A percentile compares a stretch with the other conserved stretches of the same genome.
phyloP scores from a whole-genome alignment of 2,113 vertebrate species.

The Alexandromys fortis region DNA sequence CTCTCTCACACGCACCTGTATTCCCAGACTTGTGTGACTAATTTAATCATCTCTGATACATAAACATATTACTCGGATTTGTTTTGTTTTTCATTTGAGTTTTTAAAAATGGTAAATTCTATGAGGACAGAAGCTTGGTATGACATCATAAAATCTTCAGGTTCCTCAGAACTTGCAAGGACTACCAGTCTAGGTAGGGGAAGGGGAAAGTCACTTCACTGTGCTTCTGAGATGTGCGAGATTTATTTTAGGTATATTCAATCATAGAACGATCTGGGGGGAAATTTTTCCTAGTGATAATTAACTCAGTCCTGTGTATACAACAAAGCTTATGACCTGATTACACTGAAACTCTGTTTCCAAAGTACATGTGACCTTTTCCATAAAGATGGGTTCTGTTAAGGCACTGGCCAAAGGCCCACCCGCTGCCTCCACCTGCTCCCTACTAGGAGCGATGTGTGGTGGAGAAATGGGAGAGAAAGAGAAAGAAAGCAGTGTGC shows the following conservation, averaged over 20 bases:
- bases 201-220: neutral
- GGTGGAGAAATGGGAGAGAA: neutral
- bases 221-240: neutral
- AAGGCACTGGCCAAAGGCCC: neutral
- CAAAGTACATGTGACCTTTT: neutral
- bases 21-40: neutral
- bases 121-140: neutral
- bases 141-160: neutral
- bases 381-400: neutral
- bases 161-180: neutral
- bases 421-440: neutral
- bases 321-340: neutral
- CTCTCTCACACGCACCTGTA: neutral
- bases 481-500: neutral
- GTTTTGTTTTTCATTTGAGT: neutral
- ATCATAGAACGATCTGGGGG: neutral
- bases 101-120: neutral
- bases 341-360: neutral
- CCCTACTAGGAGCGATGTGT: neutral
- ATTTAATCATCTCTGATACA: neutral
- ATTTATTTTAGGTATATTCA: neutral
- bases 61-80: neutral
- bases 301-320: neutral
- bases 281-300: neutral
- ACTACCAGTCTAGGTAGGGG: neutral